These are phyloP conservation scores for Chrosomus eos DNA, from an alignment of 2,797 vertebrate species.

Conservation along the genomic window DNA sequence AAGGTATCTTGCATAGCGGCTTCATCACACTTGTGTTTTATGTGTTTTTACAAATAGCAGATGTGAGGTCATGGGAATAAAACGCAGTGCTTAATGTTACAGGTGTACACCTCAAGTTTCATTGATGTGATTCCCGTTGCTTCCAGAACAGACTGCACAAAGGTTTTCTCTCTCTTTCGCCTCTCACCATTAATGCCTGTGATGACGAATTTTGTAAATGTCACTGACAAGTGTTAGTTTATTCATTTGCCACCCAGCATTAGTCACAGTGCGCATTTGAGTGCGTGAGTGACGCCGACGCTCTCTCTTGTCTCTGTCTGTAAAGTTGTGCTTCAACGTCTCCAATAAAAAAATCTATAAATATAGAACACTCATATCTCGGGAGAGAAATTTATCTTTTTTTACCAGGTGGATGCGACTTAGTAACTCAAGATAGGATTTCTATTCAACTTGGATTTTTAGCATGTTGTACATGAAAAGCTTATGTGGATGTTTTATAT, in stretches of 20 bases:
- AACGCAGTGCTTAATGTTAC: background rate
- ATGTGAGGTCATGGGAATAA: slow-evolving; percentile 20
- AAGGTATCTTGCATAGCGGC: background rate
- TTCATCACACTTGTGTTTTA: background rate
- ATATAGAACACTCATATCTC: background rate
- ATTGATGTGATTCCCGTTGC: slow-evolving; percentile 30
- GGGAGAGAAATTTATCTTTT: slow-evolving; percentile 17
- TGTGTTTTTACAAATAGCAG: background rate
- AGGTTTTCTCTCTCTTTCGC: slow-evolving; percentile 49
- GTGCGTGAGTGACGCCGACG: slow-evolving; percentile 36
- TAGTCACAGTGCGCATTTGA: slow-evolving; percentile 56
- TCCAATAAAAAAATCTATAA: background rate
- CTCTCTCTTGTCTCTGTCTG: slow-evolving; percentile 5
- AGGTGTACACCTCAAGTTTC: slow-evolving; percentile 41
- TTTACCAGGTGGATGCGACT: background rate
- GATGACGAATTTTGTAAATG: slow-evolving; percentile 59
- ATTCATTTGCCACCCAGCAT: slow-evolving; percentile 54
- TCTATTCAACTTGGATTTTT: background rate
- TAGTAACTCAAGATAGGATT: slow-evolving; percentile 3
- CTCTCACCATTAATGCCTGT: slow-evolving; percentile 59
- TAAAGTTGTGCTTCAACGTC: slow-evolving; percentile 26
- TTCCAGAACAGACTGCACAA: slow-evolving; percentile 2
- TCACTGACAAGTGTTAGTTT: slow-evolving; percentile 56
- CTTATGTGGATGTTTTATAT: background rate
- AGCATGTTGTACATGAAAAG: background rate